Base-by-base conservation (phyloP, 2,888 invertebrate genomes). In the Rhaphigaster nebulosa region DNA sequence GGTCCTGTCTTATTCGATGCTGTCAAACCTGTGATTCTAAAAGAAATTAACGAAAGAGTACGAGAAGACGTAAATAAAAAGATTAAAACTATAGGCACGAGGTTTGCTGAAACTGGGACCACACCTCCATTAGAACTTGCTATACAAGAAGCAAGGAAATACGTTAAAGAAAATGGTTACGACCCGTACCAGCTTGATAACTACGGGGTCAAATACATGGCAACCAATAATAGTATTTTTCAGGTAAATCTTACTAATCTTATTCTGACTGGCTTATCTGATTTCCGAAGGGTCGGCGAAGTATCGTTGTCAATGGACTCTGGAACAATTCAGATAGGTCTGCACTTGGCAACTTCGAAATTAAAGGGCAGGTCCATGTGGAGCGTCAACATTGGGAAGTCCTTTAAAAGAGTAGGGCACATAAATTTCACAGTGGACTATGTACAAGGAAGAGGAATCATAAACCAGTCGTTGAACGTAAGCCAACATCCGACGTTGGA, bases 1-100 rank as follows among this genome's bases (percentile, higher is more conserved):
- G 97, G 98, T 0, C 95, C 95, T 29, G 95, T 97, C 91, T 95
- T 98, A 20, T 98, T 98, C 92, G 97, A 97, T 93, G 96, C 97
- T 12, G 96, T 98, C 93, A 98, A 98, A 93, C 98, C 98, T 0
- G 96, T 96, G 92, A 96, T 98, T 92, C 94, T 98, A 29, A 95
- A 95, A 92, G 96, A 97, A 94, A 96, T 97, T 0, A 97, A 97
- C 93, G 95, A 95, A 0, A 96, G 96, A 93, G 94, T 97, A 0
- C 95, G 97, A 92, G 94, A 94, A 1, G 96, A 96, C 93, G 96
- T 98, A 1, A 97, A 98, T 93, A 94, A 95, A 20, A 96, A 97
- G 93, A 95, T 98, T 50, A 95, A 95, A 34, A 95, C 96, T 92
- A 93, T 97, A 20, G 95, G 96, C 13, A 96, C 96, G 92, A 96